phyloP scores from a whole-genome alignment of 2,113 vertebrate species.

The Ibidorhyncha struthersii region DNA sequence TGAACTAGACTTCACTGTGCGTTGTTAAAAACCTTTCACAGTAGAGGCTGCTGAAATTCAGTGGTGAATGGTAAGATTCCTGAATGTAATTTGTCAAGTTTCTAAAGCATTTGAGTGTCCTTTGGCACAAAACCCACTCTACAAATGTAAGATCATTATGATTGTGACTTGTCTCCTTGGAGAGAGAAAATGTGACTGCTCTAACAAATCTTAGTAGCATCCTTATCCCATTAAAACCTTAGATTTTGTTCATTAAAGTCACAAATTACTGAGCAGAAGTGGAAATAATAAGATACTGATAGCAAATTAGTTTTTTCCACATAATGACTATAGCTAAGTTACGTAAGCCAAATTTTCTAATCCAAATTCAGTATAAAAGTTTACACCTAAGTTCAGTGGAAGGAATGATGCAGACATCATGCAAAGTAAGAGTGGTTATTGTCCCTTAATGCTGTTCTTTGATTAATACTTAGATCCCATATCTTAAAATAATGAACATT shows the following conservation, averaged over 20 bases:
- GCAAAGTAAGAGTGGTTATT: slow-evolving; percentile 14
- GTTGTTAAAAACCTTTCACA: not conserved
- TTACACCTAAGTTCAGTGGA: slow-evolving; percentile 31
- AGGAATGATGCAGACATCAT: slow-evolving; percentile 19
- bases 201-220: slow-evolving; percentile 12
- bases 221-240: not conserved
- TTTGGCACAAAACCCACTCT: not conserved
- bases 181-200: not conserved
- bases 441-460: slow-evolving; percentile 30
- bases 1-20: not conserved
- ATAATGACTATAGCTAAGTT: slow-evolving; percentile 50
- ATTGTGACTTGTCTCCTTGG: not conserved
- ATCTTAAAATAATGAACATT: not conserved
- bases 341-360: slow-evolving; percentile 55
- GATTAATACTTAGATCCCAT: slow-evolving; percentile 9
- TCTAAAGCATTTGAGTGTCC: not conserved
- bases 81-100: not conserved
- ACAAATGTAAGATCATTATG: not conserved
- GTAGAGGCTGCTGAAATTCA: not conserved
- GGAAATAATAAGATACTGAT: slow-evolving; percentile 50
- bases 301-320: slow-evolving; percentile 43
- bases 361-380: slow-evolving; percentile 25
- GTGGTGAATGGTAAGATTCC: not conserved
- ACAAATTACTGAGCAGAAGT: slow-evolving; percentile 49
- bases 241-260: slow-evolving; percentile 57